Evolutionary conservation across 2,797 vertebrate species (phyloP).

Genomic region (Sebastolobus alascanus): DNA sequence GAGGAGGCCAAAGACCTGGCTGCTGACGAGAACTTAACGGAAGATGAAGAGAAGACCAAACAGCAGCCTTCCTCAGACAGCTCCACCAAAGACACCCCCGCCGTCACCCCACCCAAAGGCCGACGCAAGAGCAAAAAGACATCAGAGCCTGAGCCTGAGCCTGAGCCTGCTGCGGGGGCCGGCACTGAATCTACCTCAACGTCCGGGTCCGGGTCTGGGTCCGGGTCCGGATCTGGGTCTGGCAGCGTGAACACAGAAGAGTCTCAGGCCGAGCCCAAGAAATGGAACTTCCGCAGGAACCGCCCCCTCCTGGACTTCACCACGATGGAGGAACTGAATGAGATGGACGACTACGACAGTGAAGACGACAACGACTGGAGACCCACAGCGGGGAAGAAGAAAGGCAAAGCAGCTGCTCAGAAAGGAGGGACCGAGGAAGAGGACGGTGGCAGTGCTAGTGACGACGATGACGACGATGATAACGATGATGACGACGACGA

Average conservation of each 20-base stretch:
- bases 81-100: slow-evolving; percentile 87
- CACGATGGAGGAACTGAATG: slow-evolving; percentile 96
- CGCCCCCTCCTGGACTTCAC: slow-evolving; percentile 95
- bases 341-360: slow-evolving; percentile 99
- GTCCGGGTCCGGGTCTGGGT: neutral
- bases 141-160: slow-evolving; percentile 78
- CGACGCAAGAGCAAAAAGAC: slow-evolving; percentile 87
- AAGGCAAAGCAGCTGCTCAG: slow-evolving; percentile 85
- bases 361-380: slow-evolving; percentile 99
- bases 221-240: neutral
- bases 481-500: slow-evolving; percentile 31
- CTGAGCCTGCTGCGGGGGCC: slow-evolving; percentile 70
- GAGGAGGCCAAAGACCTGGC: slow-evolving; percentile 83
- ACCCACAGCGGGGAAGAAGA: slow-evolving; percentile 91
- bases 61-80: slow-evolving; percentile 87
- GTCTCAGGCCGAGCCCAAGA: slow-evolving; percentile 90
- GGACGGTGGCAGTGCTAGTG: slow-evolving; percentile 82
- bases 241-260: slow-evolving; percentile 80
- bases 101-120: slow-evolving; percentile 78
- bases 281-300: slow-evolving; percentile 98
- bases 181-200: slow-evolving; percentile 39
- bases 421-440: slow-evolving; percentile 90
- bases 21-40: slow-evolving; percentile 81
- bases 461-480: slow-evolving; percentile 83
- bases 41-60: slow-evolving; percentile 86